phyloP scores from a whole-genome alignment of 2,113 vertebrate genomes.

The Caranx ignobilis region DNA sequence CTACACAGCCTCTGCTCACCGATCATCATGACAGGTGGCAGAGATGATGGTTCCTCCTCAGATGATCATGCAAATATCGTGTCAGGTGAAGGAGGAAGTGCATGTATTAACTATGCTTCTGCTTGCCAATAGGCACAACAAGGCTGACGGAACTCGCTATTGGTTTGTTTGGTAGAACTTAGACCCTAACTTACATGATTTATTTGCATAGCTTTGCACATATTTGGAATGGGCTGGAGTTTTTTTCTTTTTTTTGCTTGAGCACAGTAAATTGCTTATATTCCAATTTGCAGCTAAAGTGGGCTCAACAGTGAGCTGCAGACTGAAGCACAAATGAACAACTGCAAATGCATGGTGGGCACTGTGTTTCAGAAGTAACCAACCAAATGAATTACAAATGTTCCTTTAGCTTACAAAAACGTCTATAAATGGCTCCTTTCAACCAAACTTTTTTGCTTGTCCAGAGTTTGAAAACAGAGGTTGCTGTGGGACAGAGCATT shows the following conservation, averaged over 20 bases:
- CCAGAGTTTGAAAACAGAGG: conserved; percentile 73
- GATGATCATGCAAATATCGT: conserved; percentile 68
- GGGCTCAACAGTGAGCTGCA: conserved; percentile 15
- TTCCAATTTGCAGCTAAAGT: conserved; percentile 23
- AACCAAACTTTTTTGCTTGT: conserved; percentile 66
- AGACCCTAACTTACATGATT: conserved; percentile 18
- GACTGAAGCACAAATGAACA: conserved; percentile 16
- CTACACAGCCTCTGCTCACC: not conserved
- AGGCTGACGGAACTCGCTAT: conserved; percentile 13
- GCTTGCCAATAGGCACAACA: not conserved
- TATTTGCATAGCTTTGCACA: conserved; percentile 52
- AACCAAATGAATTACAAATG: conserved; percentile 68
- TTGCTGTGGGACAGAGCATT: conserved; percentile 74
- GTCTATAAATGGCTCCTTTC: conserved; percentile 74
- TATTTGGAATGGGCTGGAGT: not conserved
- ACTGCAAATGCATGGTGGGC: conserved; percentile 27
- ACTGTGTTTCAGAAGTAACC: conserved; percentile 52
- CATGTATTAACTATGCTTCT: conserved; percentile 43
- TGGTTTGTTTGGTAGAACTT: conserved; percentile 15
- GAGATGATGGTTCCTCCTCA: conserved; percentile 50
- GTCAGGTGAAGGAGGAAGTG: conserved; percentile 71
- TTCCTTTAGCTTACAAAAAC: conserved; percentile 68
- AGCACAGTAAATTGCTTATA: not conserved
- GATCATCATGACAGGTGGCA: conserved; percentile 31
- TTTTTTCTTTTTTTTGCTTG: not conserved